Evolutionary conservation across 2,797 vertebrate species (phyloP), one percentile per base, ranked within the genome.

Genomic region (Lateolabrax maculatus): DNA sequence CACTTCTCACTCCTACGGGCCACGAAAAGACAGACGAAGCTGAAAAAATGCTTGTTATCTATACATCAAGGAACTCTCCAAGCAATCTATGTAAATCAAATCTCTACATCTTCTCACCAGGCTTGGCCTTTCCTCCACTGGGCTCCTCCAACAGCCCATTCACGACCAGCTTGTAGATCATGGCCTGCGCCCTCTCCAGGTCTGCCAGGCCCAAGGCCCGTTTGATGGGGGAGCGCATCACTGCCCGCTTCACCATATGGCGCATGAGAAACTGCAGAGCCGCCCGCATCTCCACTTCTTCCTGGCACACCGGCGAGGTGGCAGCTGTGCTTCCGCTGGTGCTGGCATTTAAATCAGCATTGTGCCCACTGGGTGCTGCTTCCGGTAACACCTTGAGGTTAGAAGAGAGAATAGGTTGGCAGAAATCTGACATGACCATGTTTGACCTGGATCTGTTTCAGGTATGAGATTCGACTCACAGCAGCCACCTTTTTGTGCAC

Each of bases 241-340:
- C 97, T 0, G 98, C 98, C 2, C 98, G 94, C 81, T 98, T 99
- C 81, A 99, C 98, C 98, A 99, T 99, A 78, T 99, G 98, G 11
- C 98, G 95, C 98, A 99, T 99, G 55, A 99, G 94, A 79, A 99
- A 98, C 93, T 99, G 98, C 90, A 99, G 89, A 2, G 98, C 97
- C 0, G 97, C 96, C 0, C 98, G 94, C 96, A 99, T 96, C 90
- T 99, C 98, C 67, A 95, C 96, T 1, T 99, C 98, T 71, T 99
- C 98, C 1, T 97, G 97, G 46, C 97, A 96, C 7, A 97, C 95
- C 0, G 97, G 97, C 0, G 97, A 98, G 37, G 95, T 93, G 0
- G 96, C 94, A 5, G 93, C 95, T 0, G 89, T 64, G 41, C 81
- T 79, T 1, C 73, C 79, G 0, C 64, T 46, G 57, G 89, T 43